These are phyloP conservation scores for Watsonalla binaria DNA, from an alignment of 2,888 invertebrate genomes.

Conservation along the genomic window DNA sequence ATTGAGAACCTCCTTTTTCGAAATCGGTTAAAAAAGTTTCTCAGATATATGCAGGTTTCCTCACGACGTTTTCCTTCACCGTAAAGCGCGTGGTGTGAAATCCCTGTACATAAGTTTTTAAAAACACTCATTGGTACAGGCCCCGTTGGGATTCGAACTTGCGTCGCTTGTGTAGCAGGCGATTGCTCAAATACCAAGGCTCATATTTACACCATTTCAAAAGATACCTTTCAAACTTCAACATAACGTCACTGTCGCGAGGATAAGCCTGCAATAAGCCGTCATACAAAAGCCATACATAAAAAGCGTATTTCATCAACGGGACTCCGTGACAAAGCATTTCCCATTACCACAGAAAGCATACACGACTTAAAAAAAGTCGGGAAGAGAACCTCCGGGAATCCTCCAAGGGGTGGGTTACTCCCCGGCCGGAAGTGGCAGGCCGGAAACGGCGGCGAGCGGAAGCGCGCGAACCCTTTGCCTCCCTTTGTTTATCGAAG, in stretches of 20 bases:
- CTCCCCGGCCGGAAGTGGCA: constrained; percentile 32
- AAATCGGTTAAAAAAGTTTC: neutral
- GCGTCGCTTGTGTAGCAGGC: no score
- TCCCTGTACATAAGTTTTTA: no score
- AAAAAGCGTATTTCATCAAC: constrained; percentile 1
- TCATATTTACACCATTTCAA: neutral
- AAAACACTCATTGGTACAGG: no score
- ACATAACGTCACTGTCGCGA: neutral
- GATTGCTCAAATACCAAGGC: no score
- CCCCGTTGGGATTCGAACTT: no score
- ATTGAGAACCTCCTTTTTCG: neutral
- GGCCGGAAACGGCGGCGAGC: constrained; percentile 63
- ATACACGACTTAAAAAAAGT: constrained; percentile 35
- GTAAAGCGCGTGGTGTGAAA: no score
- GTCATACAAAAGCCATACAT: neutral
- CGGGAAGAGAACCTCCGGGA: constrained; percentile 25
- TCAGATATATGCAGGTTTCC: no score
- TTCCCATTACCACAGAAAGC: constrained; percentile 41
- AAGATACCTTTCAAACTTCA: no score
- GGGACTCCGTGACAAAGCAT: constrained; percentile 36
- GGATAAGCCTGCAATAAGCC: neutral
- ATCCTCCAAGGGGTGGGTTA: constrained; percentile 17
- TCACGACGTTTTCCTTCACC: no score
- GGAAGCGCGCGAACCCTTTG: constrained; percentile 67
- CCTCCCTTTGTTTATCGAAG: constrained; percentile 62